Evolutionary conservation across 1,140 invertebrate species (phyloP), one percentile per base, ranked within the genome.

Genomic region (Cyclargus thomasi): DNA sequence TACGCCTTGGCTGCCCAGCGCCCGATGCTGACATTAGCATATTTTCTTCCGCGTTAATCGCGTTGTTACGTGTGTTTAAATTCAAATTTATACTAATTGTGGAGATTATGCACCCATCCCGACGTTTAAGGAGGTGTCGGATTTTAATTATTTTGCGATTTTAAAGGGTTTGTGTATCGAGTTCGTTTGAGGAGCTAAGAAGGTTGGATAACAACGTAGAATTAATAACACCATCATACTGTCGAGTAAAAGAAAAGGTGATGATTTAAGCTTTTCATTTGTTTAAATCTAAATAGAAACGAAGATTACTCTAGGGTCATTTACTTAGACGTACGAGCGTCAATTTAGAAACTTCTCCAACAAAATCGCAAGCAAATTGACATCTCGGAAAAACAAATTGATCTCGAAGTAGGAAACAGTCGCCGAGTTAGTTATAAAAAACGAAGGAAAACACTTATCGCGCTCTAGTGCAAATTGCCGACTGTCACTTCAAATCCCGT

Each of bases 11-110:
- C 84, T 88, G 88, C 88, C 80, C 79, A 85, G 74, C 82, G 86
- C 84, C 86, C 85, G 88, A 82, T 88, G 86, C 79, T 80, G 72
- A 74, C 73, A 90, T 90, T 90, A 86, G 82, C 88, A 90, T 90
- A 90, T 88, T 90, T 88, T 88, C 84, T 86, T 88, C 20, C 55
- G 55, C 39, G 55, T 20, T 59, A 59, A 59, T 59, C 55, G 55
- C 20, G 18, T 59, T 59, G 55, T 59, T 59, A 11, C 20, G 55
- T 59, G 14, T 59, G 20, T 21, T 59, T 59, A 21, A 59, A 59
- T 59, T 47, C 39, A 47, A 47, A 47, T 47, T 47, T 47, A 47
- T 47, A 47, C 39, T 47, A 47, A 47, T 47, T 47, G 39, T 2
- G 39, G 39, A 47, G 39, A 47, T 47, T 47, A 47, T 47, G 10